A percentile compares a stretch with the other conserved stretches of the same genome.
phyloP scores from a whole-genome alignment of 2,113 vertebrate species.

The Neodontobutis hainanensis region DNA sequence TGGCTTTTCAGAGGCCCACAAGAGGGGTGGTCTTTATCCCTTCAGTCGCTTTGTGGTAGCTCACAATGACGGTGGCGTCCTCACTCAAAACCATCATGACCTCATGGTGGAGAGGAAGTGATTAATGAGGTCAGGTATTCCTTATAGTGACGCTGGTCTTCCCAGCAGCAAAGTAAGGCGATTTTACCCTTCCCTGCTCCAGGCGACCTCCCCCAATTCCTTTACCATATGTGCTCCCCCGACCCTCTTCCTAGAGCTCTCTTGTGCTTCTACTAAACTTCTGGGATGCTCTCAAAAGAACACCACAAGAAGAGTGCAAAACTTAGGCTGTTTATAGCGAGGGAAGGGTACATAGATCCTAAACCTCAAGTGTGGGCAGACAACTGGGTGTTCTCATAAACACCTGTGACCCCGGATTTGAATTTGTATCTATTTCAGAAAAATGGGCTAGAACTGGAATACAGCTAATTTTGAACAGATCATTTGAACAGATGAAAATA shows the following conservation, averaged over 20 bases:
- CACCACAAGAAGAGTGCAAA: constrained; percentile 36
- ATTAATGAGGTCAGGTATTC: constrained; percentile 79
- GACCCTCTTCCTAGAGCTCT: constrained; percentile 47
- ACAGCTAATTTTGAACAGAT: constrained; percentile 59
- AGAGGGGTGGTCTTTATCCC: constrained; percentile 47
- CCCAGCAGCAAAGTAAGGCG: constrained; percentile 62
- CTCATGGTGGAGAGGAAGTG: constrained; percentile 75
- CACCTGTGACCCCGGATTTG: constrained; percentile 49
- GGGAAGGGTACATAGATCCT: constrained; percentile 13
- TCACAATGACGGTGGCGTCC: constrained; percentile 29
- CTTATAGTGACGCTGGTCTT: constrained; percentile 67
- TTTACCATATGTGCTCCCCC: constrained; percentile 78
- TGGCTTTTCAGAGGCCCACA: constrained; percentile 45
- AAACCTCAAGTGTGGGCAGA: constrained; percentile 29
- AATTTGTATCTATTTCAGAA: constrained; percentile 35
- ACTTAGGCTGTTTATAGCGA: constrained; percentile 19
- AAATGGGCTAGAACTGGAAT: constrained; percentile 23
- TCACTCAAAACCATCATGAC: constrained; percentile 57
- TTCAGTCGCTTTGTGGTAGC: constrained; percentile 54
- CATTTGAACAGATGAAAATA: constrained; percentile 45
- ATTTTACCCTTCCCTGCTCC: constrained; percentile 56
- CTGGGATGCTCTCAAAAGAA: constrained; percentile 41
- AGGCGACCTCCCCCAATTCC: constrained; percentile 59
- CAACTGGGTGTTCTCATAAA: constrained; percentile 27
- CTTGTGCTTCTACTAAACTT: constrained; percentile 29